phyloP scores from a whole-genome alignment of 2,797 vertebrate genomes.

The Natrix natrix region DNA sequence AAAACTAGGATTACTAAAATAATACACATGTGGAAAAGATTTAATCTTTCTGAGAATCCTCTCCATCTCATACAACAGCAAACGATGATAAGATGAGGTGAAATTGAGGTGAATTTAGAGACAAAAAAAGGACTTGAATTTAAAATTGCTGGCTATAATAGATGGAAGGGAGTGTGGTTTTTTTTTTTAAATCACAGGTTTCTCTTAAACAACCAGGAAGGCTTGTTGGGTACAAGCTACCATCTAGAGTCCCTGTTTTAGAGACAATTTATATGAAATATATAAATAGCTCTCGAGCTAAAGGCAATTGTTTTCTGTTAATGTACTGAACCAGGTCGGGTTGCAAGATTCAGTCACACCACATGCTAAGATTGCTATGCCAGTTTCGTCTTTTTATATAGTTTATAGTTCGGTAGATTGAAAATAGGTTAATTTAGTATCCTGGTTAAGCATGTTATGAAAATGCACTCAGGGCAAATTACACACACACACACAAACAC shows the following conservation, averaged over 20 bases:
- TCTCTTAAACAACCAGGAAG: not conserved
- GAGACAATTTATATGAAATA: not conserved
- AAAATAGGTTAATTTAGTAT: not conserved
- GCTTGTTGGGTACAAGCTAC: not conserved
- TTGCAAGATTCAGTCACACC: not conserved
- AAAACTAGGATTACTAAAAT: not conserved
- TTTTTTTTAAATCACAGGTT: not conserved
- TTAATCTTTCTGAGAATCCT: not conserved
- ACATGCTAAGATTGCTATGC: not conserved
- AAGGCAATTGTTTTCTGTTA: not conserved
- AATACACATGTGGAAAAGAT: not conserved
- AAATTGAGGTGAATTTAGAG: not conserved
- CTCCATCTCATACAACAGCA: not conserved
- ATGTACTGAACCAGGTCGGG: not conserved
- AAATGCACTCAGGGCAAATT: not conserved
- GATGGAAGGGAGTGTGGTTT: not conserved
- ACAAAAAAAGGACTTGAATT: not conserved
- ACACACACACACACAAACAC: no score
- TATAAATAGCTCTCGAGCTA: not conserved
- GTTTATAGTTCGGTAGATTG: not conserved
- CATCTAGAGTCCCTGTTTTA: not conserved
- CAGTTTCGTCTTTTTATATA: not conserved
- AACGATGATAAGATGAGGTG: not conserved
- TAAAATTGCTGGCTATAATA: not conserved
- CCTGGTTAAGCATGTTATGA: not conserved